These are phyloP conservation scores for Zaprionus tsacasi DNA, from an alignment of 1,140 invertebrate genomes.

Conservation along the genomic window DNA sequence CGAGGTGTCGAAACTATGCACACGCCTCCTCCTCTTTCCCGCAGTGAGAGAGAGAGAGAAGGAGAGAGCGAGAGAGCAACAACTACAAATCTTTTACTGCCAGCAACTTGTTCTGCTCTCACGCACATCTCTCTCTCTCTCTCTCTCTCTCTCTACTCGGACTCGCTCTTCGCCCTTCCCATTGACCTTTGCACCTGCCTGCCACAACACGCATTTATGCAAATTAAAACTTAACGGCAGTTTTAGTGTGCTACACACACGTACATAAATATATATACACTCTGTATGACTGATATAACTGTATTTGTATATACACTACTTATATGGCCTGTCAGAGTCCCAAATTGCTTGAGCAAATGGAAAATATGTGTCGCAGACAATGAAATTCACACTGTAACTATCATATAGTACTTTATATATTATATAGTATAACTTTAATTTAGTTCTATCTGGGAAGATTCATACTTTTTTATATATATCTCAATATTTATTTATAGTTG, in stretches of 20 bases:
- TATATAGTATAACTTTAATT: too few relatives aligned
- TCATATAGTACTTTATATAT: too few relatives aligned
- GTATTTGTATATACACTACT: not conserved
- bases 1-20: slow-evolving; percentile 1
- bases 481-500: too few relatives aligned
- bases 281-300: not conserved
- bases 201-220: slow-evolving; percentile 3
- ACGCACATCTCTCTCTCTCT: too few relatives aligned
- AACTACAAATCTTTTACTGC: slow-evolving; percentile 3
- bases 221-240: slow-evolving; percentile 1
- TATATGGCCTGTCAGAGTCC: not conserved
- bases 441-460: too few relatives aligned
- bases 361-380: not conserved
- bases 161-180: not conserved
- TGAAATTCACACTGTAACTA: not conserved
- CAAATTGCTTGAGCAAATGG: not conserved
- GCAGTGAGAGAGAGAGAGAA: too few relatives aligned
- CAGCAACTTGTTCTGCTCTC: not conserved
- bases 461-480: too few relatives aligned
- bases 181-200: slow-evolving; percentile 1
- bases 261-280: not conserved
- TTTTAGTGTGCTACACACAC: not conserved
- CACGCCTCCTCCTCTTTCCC: not conserved
- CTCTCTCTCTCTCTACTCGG: too few relatives aligned
- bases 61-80: not conserved